Conservation (phyloP, 2,797 vertebrate species). For the Avahi laniger region DNA sequence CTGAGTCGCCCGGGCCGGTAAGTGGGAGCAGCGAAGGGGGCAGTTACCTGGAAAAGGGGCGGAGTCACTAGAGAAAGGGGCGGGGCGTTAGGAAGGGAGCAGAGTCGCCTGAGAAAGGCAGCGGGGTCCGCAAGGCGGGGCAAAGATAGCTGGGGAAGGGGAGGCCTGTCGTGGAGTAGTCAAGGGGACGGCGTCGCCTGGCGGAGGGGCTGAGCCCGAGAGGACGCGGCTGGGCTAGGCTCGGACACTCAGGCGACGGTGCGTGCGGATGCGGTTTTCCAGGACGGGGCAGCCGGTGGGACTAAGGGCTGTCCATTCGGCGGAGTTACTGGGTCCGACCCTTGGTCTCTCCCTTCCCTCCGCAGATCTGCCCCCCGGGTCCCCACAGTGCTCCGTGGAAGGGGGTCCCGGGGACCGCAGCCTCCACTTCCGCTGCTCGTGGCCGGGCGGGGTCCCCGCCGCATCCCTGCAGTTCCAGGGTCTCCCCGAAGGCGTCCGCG, state of each 20-base stretch:
- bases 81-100: neutral
- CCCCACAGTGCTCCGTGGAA: conserved; percentile 84
- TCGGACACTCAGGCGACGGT: neutral
- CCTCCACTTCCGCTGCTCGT: conserved; percentile 86
- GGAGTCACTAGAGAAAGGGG: neutral
- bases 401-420: conserved; percentile 48
- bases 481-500: conserved; percentile 72
- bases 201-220: neutral
- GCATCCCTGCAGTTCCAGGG: conserved; percentile 84
- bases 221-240: neutral
- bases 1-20: neutral
- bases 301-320: neutral
- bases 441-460: conserved; percentile 84
- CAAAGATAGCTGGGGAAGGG: neutral
- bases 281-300: neutral
- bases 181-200: neutral
- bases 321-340: too few relatives aligned
- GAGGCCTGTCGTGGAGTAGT: too few relatives aligned
- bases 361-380: conserved; percentile 81
- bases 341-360: neutral
- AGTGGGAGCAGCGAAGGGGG: neutral
- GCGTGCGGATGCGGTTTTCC: neutral
- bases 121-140: neutral
- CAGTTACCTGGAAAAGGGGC: neutral
- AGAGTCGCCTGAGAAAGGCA: too few relatives aligned